These are phyloP conservation scores for Schrankia costaestrigalis DNA, from an alignment of 2,888 invertebrate genomes.

Conservation along the genomic window DNA sequence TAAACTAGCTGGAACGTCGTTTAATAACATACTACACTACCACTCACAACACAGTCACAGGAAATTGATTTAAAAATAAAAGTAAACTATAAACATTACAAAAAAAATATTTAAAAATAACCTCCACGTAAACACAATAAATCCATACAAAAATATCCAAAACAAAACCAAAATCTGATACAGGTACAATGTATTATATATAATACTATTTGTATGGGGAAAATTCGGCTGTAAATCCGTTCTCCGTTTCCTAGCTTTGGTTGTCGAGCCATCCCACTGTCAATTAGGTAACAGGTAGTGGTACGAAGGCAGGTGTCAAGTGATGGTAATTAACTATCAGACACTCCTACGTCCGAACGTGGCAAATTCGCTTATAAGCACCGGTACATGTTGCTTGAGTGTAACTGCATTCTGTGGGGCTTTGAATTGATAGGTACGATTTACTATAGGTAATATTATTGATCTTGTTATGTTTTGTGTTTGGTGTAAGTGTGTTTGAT, in stretches of 20 bases:
- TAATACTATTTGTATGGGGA: slow-evolving; percentile 29
- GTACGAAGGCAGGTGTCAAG: slow-evolving; percentile 65
- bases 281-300: slow-evolving; percentile 70
- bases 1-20: too few relatives aligned
- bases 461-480: too few relatives aligned
- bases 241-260: slow-evolving; percentile 45
- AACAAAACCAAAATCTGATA: not conserved
- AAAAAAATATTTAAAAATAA: not conserved
- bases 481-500: too few relatives aligned
- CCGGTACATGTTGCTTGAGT: too few relatives aligned
- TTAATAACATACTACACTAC: too few relatives aligned
- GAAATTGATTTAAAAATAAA: too few relatives aligned
- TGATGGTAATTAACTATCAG: slow-evolving; percentile 67
- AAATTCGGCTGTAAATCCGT: slow-evolving; percentile 55
- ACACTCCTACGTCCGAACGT: slow-evolving; percentile 26
- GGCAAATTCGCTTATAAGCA: slow-evolving; percentile 6
- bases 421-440: too few relatives aligned
- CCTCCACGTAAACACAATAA: not conserved
- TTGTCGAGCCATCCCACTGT: slow-evolving; percentile 60
- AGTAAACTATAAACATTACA: too few relatives aligned
- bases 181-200: slow-evolving; percentile 19
- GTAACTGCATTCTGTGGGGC: too few relatives aligned
- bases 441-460: too few relatives aligned
- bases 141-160: not conserved
- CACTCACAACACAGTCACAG: too few relatives aligned